Percentiles rank a stretch among this genome's conserved stretches.
Conservation (phyloP, 1,140 invertebrate genomes). For the Laupala kohalensis region DNA sequence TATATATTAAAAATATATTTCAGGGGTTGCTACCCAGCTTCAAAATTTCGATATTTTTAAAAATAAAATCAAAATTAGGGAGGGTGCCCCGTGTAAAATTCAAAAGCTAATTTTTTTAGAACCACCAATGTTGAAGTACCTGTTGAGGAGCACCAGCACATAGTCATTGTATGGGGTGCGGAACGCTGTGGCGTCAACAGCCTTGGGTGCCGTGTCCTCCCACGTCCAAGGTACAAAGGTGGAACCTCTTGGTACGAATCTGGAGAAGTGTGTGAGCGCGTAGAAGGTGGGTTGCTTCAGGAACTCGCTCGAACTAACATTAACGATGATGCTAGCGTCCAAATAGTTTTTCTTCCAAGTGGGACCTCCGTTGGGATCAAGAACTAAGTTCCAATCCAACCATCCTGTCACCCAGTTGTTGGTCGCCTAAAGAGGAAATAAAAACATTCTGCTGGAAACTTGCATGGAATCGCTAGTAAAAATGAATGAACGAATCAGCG, state of each 20-base stretch:
- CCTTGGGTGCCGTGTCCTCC: not conserved
- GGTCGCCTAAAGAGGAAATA: not conserved
- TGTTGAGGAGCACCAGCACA: slow-evolving; percentile 31
- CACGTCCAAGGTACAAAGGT: not conserved
- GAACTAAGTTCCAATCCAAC: slow-evolving; percentile 51
- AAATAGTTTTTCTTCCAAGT: slow-evolving; percentile 45
- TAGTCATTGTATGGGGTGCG: slow-evolving; percentile 26
- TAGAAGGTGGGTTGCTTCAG: slow-evolving; percentile 42
- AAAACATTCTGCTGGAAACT: not conserved
- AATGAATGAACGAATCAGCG: not conserved
- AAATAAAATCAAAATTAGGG: too few species aligned
- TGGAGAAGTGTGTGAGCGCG: slow-evolving; percentile 4
- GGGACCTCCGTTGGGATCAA: slow-evolving; percentile 42
- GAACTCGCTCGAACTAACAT: slow-evolving; percentile 34
- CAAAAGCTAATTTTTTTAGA: too few species aligned
- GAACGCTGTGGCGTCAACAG: slow-evolving; percentile 26
- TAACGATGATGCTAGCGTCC: slow-evolving; percentile 44
- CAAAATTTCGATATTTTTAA: too few species aligned
- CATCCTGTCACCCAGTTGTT: slow-evolving; percentile 49
- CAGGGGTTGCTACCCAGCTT: too few species aligned
- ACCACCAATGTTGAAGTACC: too few species aligned
- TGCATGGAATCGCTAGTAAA: too few species aligned
- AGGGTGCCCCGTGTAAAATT: too few species aligned
- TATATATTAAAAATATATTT: too few species aligned
- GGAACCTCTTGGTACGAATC: slow-evolving; percentile 6